Evolutionary conservation across 2,113 vertebrate species (phyloP), one percentile per base, ranked within the genome.

Genomic region (Pycnonotus jocosus): DNA sequence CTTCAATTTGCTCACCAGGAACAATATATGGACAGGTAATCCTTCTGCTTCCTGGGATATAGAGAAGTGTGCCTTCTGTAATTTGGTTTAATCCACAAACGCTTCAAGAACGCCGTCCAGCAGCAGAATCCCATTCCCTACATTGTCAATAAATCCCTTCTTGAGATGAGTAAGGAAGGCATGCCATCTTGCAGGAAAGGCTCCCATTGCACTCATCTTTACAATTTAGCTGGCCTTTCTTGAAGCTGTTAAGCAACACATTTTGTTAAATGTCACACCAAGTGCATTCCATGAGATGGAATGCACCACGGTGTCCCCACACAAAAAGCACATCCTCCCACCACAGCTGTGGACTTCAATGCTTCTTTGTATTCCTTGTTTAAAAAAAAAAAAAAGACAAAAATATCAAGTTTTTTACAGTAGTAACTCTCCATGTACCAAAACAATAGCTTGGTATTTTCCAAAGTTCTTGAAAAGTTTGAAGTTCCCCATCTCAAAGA

Each of bases 311-410:
- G 91, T 91, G 68, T 81, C 90, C 80, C 69, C 9, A 31, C 93
- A 31, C 93, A 96, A 90, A 95, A 97, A 81, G 93, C 96, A 98
- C 96, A 97, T 86, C 92, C 91, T 79, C 96, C 97, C 97, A 98
- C 97, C 97, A 96, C 96, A 85, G 86, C 57, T 82, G 66, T 7
- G 66, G 68, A 76, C 73, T 73, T 98, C 92, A 98, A 98, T 95
- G 86, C 90, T 38, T 82, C 98, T 98, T 99, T 99, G 98, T 99
- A 94, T n/a, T 96, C 78, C 57, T 66, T 93, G 71, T 25, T 44
- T 7, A 1, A 11, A 27, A 25, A 33, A 69, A 72, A n/a, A n/a
- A n/a, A 78, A 86, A 65, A 28, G 50, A 85, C 13, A 68, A 69
- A 92, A 89, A 58, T 14, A 81, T 3, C 37, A 19, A 33, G 0